phyloP scores from a whole-genome alignment of 2,113 vertebrate genomes.

The Jacana jacana region DNA sequence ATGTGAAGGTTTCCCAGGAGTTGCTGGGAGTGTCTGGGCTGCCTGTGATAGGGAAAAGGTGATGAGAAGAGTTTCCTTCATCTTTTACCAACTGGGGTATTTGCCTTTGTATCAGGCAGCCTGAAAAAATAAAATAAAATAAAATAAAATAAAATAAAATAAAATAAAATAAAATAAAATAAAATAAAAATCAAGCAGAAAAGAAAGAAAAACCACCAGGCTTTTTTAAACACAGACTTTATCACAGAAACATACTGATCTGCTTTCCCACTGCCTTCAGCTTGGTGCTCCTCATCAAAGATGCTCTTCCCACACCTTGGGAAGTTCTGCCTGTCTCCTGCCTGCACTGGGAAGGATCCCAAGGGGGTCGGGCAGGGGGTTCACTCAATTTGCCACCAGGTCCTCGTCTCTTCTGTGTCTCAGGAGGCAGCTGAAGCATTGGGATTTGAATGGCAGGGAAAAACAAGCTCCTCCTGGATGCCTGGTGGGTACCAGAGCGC shows the following conservation, averaged over 20 bases:
- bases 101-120: background rate
- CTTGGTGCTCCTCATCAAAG: background rate
- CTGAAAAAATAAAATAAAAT: background rate
- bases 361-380: accelerated
- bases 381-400: background rate
- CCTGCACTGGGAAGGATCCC: background rate
- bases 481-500: background rate
- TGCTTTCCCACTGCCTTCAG: background rate
- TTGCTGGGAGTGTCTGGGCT: background rate
- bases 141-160: background rate
- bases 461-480: background rate
- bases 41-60: background rate
- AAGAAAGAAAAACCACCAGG: background rate
- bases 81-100: background rate
- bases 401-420: background rate
- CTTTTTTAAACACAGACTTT: background rate
- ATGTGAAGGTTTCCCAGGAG: background rate
- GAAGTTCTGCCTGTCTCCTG: background rate
- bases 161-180: background rate
- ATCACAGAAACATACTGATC: background rate
- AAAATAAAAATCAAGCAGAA: background rate
- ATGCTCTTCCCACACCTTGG: background rate
- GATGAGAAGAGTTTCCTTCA: background rate
- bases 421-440: background rate
- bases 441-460: background rate